Evolutionary conservation across 1,140 invertebrate genomes (phyloP).

Genomic region (Tetranychus cinnabarinus): DNA sequence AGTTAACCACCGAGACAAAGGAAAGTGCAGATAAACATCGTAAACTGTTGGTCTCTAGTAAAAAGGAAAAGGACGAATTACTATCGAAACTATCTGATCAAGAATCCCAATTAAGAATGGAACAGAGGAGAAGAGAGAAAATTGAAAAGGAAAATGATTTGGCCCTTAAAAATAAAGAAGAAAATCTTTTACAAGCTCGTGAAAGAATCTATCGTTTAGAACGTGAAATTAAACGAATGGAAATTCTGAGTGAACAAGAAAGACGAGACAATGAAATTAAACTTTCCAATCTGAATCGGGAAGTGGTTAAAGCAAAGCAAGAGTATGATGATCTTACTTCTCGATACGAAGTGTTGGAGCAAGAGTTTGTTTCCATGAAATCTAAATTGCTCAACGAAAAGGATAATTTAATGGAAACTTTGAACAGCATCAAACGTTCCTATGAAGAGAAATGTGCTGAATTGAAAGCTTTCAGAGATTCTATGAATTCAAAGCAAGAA

Average conservation of each 20-base stretch:
- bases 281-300: conserved; percentile 5
- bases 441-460: conserved; percentile 34
- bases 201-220: conserved; percentile 18
- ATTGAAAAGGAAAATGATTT: conserved; percentile 33
- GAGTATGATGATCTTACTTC: conserved; percentile 51
- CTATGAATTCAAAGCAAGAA: conserved; percentile 33
- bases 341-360: conserved; percentile 55
- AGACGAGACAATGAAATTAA: conserved; percentile 11
- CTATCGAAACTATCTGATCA: conserved; percentile 33
- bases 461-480: conserved; percentile 38
- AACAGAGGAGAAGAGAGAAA: conserved; percentile 34
- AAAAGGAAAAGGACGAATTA: conserved; percentile 28
- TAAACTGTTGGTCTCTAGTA: conserved; percentile 27
- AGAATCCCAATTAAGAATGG: conserved; percentile 36
- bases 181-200: conserved; percentile 35
- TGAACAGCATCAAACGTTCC: conserved; percentile 25
- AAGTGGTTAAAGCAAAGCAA: conserved; percentile 18
- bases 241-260: conserved; percentile 5
- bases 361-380: conserved; percentile 53
- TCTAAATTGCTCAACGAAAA: conserved; percentile 49
- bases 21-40: conserved; percentile 27
- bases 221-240: conserved; percentile 14
- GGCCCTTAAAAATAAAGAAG: conserved; percentile 35
- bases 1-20: conserved; percentile 32
- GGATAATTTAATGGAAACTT: conserved; percentile 30